Evolutionary conservation across 2,888 invertebrate species (phyloP), one percentile per base, ranked within the genome.

Genomic region (Pseudoips prasinana): DNA sequence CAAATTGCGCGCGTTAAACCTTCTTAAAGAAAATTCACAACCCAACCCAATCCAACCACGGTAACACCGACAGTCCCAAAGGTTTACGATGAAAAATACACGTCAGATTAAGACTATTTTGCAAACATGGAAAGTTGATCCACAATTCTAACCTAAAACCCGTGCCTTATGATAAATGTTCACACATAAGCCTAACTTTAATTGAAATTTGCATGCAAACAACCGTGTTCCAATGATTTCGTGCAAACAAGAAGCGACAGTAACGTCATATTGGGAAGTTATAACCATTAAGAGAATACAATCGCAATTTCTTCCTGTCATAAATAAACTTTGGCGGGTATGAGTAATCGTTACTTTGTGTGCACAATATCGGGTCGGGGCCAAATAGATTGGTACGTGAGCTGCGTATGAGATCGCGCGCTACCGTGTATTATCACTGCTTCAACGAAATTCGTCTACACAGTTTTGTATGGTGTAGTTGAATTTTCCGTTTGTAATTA

Each of bases 271-370:
- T 78, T 76, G 63, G 80, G 78, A 81, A 78, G 81, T 84, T 84
- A 82, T 80, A 80, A 75, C 80, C 79, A 83, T 82, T 78, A 75
- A 66, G 59, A 75, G 80, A 78, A 83, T 74, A 85, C 84, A 84
- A 86, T 87, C 65, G 81, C 84, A 81, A 84, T 84, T 83, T 84
- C 85, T 84, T 87, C 86, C 86, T 86, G 87, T 83, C 84, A 72
- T 85, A 84, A 82, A 86, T 83, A 82, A 76, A 76, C 73, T 80
- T 81, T 69, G 73, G 77, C 66, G 64, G 68, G 72, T 64, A 83
- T 85, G 85, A 84, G 81, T 85, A 85, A 85, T 84, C 71, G 69
- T 78, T 73, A 77, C 81, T 80, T 83, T 81, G 80, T 84, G 82
- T 76, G 81, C 79, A 77, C 83, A 80, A 79, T 81, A 80, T 81